Evolutionary conservation across 2,888 invertebrate species (phyloP), one percentile per base, ranked within the genome.

Genomic region (Volucella inflata): DNA sequence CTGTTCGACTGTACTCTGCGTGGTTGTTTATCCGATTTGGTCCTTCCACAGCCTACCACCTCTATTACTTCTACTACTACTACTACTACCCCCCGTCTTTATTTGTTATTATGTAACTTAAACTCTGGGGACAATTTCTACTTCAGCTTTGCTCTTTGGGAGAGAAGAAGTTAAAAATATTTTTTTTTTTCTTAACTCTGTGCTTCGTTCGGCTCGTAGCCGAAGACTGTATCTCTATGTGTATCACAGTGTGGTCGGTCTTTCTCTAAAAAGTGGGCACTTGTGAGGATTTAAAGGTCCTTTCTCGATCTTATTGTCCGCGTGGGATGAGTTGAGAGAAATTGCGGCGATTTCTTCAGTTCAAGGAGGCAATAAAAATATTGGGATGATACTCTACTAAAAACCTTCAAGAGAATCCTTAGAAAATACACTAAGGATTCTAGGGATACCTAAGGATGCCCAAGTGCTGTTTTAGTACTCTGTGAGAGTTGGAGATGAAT

Each of bases 61-160:
- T 30, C 30, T 30, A 30, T 30, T 30, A 30, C 30, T 30, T 6
- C 30, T 6, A 30, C 30, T 6, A 30, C 30, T 30, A 30, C 30
- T 6, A 30, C 30, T 6, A 30, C 30, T 6, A 30, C 6, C 30
- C 30, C 0, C 17, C 42, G 65, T 57, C 65, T 65, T 75, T 70
- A 8, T 79, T 84, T 84, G 79, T 75, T 76, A 84, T 85, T 85
- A 85, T 85, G 65, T 85, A 85, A 81, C 76, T 62, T 71, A 72
- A 81, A 44, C 76, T 81, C 76, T 67, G 57, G 57, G 81, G 85
- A 72, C 71, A 64, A 17, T 71, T 30, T 62, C 59, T 53, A 50
- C 60, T 51, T 50, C 53, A 10, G 30, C 30, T 30, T 60, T 14
- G 30, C 30, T n/a, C 71, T 11, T n/a, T 0, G 55, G 51, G 44